Conservation (phyloP, 1,140 invertebrate species). For the Tyrophagus putrescentiae region DNA sequence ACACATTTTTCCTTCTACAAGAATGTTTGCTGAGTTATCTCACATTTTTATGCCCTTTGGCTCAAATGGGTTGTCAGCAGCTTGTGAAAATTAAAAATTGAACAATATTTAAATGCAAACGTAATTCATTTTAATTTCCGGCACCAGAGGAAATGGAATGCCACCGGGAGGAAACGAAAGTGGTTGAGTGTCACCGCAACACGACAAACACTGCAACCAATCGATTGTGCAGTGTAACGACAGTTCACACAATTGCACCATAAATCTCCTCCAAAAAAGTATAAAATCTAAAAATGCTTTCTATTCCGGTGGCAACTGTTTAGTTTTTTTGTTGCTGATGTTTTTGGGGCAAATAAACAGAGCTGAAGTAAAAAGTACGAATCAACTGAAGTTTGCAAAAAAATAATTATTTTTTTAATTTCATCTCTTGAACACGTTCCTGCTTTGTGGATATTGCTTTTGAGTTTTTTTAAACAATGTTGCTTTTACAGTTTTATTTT, state of each 20-base stretch:
- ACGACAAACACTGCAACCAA: not conserved
- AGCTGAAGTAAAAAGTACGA: too few relatives aligned
- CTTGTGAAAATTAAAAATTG: not conserved
- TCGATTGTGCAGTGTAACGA: not conserved
- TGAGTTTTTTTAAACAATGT: too few relatives aligned
- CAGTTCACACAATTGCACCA: not conserved
- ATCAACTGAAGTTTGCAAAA: too few relatives aligned
- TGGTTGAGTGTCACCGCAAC: not conserved
- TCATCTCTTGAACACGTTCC: too few relatives aligned
- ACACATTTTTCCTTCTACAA: too few relatives aligned
- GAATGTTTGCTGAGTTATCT: too few relatives aligned
- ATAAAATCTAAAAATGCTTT: not conserved
- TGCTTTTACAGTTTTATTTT: too few relatives aligned
- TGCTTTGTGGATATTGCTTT: too few relatives aligned
- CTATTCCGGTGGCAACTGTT: not conserved
- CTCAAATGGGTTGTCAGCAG: not conserved
- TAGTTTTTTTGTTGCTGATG: too few relatives aligned
- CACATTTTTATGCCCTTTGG: too few relatives aligned
- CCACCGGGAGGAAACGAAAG: not conserved
- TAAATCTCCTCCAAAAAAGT: not conserved
- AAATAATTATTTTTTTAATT: too few relatives aligned
- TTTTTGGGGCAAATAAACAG: too few relatives aligned
- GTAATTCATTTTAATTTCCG: slow-evolving; percentile 5
- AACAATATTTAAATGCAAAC: slow-evolving; percentile 8
- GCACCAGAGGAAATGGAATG: not conserved